A percentile compares a stretch with the other conserved stretches of the same genome.
phyloP scores from a whole-genome alignment of 2,888 invertebrate species.

The Syrista parreyssii region DNA sequence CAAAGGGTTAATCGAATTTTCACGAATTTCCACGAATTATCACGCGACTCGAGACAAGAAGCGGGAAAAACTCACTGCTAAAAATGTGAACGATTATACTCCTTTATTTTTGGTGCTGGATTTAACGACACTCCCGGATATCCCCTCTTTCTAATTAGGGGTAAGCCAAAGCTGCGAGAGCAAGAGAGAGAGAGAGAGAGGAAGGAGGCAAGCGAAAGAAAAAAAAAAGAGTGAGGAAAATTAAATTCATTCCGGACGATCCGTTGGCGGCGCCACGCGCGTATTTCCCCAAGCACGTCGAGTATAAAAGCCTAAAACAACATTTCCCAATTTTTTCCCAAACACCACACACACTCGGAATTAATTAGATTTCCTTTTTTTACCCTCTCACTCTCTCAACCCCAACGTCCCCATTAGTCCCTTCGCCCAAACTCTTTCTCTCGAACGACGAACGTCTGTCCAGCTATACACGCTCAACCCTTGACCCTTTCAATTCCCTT shows the following conservation, averaged over 20 bases:
- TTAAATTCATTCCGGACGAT: neutral
- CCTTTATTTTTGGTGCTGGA: conserved; percentile 18
- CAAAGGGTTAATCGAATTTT: neutral
- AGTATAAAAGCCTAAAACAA: conserved; percentile 49
- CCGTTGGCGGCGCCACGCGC: neutral
- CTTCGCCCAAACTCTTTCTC: neutral
- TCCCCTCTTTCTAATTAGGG: conserved; percentile 14
- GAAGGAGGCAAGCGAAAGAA: neutral
- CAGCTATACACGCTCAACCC: neutral
- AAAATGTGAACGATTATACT: conserved; percentile 9
- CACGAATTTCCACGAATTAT: neutral
- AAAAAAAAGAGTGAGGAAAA: neutral
- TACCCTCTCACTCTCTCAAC: conserved; percentile 4
- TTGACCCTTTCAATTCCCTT: conserved; percentile 41
- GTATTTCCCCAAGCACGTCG: conserved; percentile 9
- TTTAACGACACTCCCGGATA: conserved; percentile 9
- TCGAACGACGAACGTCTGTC: neutral
- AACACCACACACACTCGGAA: conserved; percentile 21
- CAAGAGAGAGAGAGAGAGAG: conserved; percentile 5
- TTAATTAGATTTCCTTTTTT: conserved; percentile 23
- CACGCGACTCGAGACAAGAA: neutral
- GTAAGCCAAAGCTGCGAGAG: conserved; percentile 18
- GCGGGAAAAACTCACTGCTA: neutral
- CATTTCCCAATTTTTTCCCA: conserved; percentile 35
- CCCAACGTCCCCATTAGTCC: neutral